Conservation (phyloP, 1,140 invertebrate species). For the Bombyx mandarina region DNA sequence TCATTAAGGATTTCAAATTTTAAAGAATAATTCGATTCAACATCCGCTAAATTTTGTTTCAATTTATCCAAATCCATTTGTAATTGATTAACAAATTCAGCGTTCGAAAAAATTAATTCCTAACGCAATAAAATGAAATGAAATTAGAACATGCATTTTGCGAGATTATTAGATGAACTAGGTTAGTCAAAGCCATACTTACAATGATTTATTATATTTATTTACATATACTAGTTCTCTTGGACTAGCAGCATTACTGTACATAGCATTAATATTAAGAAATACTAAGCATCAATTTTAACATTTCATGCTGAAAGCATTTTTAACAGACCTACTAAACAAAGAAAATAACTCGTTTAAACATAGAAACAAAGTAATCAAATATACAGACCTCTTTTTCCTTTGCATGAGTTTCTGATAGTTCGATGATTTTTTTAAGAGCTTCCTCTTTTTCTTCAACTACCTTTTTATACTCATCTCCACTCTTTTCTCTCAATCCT, state of each 20-base stretch:
- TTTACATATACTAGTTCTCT: too few species aligned
- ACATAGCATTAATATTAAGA: too few species aligned
- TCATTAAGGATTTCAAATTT: constrained; percentile 27
- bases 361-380: constrained; percentile 3
- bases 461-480: constrained; percentile 61
- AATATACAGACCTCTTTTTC: constrained; percentile 54
- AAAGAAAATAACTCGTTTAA: not conserved
- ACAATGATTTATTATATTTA: too few species aligned
- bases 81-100: constrained; percentile 29
- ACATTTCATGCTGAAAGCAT: too few species aligned
- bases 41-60: constrained; percentile 29
- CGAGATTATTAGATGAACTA: too few species aligned
- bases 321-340: too few species aligned
- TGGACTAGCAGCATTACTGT: too few species aligned
- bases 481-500: constrained; percentile 70
- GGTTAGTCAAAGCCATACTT: too few species aligned
- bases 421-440: constrained; percentile 35
- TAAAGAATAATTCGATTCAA: constrained; percentile 27
- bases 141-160: not conserved
- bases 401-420: constrained; percentile 40
- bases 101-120: constrained; percentile 23
- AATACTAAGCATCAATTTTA: too few species aligned
- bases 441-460: constrained; percentile 53
- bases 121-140: constrained; percentile 26
- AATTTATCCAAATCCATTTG: constrained; percentile 35